These are phyloP conservation scores for Erythrocercus mccallii DNA, from an alignment of 2,113 vertebrate species.

Conservation along the genomic window DNA sequence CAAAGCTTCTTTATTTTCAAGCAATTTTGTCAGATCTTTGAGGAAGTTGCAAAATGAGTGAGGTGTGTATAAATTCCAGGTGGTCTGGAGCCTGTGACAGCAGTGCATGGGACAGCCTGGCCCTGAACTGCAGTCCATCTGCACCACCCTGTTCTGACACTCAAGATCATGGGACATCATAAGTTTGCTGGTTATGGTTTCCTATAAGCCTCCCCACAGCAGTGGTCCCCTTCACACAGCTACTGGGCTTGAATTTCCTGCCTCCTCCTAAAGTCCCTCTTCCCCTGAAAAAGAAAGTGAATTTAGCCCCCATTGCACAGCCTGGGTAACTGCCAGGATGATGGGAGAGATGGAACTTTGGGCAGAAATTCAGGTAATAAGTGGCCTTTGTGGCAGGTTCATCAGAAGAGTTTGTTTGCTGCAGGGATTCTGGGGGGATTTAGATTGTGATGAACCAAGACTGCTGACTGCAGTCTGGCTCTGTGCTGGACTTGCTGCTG, in stretches of 20 bases:
- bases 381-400: not conserved
- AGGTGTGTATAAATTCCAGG: not conserved
- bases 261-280: not conserved
- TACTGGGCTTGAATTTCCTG: not conserved
- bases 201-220: not conserved
- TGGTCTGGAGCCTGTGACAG: not conserved
- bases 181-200: not conserved
- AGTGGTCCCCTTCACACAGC: not conserved
- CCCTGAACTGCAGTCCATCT: not conserved
- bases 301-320: not conserved
- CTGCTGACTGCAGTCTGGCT: not conserved
- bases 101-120: not conserved
- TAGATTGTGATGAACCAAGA: not conserved
- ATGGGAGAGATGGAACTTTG: not conserved
- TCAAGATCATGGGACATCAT: not conserved
- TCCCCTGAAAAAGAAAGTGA: not conserved
- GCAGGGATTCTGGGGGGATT: not conserved
- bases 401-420: not conserved
- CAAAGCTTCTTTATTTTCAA: not conserved
- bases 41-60: not conserved
- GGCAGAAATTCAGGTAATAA: not conserved
- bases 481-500: not conserved
- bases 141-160: not conserved
- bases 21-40: not conserved
- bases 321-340: not conserved